A percentile compares a stretch with the other conserved stretches of the same genome.
These are phyloP conservation scores for Amblyteles armatorius DNA, from an alignment of 2,888 invertebrate species.

Conservation along the genomic window DNA sequence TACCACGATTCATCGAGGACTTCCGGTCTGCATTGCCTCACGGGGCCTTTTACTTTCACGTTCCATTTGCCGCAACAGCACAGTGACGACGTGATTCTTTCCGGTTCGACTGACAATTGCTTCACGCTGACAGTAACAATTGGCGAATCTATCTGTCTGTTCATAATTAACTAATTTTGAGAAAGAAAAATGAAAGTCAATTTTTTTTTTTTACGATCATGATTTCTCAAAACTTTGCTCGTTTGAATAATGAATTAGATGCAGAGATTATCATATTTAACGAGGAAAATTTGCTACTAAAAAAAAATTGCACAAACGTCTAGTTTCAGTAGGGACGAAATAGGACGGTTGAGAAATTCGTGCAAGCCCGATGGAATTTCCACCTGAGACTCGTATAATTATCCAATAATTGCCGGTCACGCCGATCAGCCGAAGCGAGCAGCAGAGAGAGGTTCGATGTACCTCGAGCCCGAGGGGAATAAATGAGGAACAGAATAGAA, in stretches of 20 bases:
- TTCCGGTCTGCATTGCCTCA: constrained; percentile 69
- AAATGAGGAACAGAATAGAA: constrained; percentile 16
- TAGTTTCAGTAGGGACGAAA: background rate
- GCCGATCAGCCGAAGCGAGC: constrained; percentile 66
- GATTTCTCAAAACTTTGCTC: no score
- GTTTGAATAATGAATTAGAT: background rate
- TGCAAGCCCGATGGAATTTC: constrained; percentile 21
- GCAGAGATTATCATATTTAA: background rate
- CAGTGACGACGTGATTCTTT: constrained; percentile 46
- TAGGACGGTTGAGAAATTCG: constrained; percentile 20
- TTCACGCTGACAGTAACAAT: constrained; percentile 32
- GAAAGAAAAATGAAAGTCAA: background rate
- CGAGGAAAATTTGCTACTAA: background rate
- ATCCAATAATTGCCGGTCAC: constrained; percentile 71
- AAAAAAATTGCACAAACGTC: constrained; percentile 5
- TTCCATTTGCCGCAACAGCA: constrained; percentile 72
- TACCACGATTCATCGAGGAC: constrained; percentile 55
- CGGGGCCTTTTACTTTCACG: constrained; percentile 79
- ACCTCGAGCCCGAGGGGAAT: constrained; percentile 20
- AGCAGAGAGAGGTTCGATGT: constrained; percentile 55
- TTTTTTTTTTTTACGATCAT: no score
- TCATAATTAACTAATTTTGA: background rate
- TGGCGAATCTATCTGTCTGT: background rate
- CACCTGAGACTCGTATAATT: constrained; percentile 70
- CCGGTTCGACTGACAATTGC: constrained; percentile 47